A percentile compares a stretch with the other conserved stretches of the same genome.
These are phyloP conservation scores for Lycaena phlaeas DNA, from an alignment of 2,888 invertebrate species.

Conservation along the genomic window DNA sequence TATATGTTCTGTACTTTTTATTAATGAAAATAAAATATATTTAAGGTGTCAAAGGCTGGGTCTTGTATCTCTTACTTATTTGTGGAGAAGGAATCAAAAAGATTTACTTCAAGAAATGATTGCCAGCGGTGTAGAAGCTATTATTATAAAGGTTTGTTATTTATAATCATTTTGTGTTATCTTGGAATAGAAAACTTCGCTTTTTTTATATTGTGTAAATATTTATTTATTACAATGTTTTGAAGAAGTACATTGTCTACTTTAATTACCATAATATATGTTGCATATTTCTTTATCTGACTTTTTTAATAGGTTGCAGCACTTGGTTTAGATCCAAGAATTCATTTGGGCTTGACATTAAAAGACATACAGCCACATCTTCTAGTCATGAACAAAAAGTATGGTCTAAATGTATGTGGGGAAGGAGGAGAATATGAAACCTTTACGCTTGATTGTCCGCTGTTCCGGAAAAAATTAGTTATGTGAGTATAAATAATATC, in stretches of 20 bases:
- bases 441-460: conserved; percentile 96
- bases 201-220: too few species aligned
- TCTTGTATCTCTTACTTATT: conserved; percentile 90
- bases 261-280: too few species aligned
- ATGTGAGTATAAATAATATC: conserved; percentile 77
- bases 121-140: conserved; percentile 90
- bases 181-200: too few species aligned
- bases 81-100: conserved; percentile 97
- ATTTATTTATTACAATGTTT: too few species aligned
- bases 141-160: conserved; percentile 90
- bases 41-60: conserved; percentile 91
- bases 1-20: background rate
- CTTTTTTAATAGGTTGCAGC: conserved; percentile 84
- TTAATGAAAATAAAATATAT: conserved; percentile 10
- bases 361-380: conserved; percentile 91
- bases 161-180: background rate
- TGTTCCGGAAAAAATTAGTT: conserved; percentile 91
- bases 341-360: conserved; percentile 90
- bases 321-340: conserved; percentile 87
- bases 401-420: conserved; percentile 95
- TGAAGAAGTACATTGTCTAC: too few species aligned
- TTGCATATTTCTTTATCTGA: too few species aligned
- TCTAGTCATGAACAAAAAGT: conserved; percentile 91
- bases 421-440: conserved; percentile 99
- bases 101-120: conserved; percentile 98